phyloP scores from a whole-genome alignment of 2,113 vertebrate species.

The Nansenia antarctica region DNA sequence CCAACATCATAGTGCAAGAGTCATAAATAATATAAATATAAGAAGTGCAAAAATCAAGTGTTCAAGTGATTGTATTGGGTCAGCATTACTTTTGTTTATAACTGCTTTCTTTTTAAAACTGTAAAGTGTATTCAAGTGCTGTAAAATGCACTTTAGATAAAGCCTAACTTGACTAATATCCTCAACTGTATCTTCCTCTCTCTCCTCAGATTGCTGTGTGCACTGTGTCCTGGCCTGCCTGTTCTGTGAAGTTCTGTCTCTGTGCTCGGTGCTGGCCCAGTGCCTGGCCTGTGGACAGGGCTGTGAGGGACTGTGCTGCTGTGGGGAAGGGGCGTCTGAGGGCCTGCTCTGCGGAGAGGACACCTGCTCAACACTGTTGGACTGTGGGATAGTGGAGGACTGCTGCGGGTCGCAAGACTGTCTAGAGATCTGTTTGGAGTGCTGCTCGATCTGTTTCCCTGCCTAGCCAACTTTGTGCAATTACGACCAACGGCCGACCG shows the following conservation, averaged over 20 bases:
- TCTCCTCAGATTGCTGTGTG: slow-evolving; percentile 73
- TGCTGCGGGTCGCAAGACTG: slow-evolving; percentile 79
- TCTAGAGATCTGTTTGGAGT: slow-evolving; percentile 80
- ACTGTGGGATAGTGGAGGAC: slow-evolving; percentile 75
- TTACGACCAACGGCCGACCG: background rate
- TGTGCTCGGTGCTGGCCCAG: slow-evolving; percentile 71
- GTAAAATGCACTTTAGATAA: background rate
- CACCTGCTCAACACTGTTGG: slow-evolving; percentile 60
- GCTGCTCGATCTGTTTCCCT: slow-evolving; percentile 81
- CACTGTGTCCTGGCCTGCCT: slow-evolving; percentile 81
- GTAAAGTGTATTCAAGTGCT: background rate
- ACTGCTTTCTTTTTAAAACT: too few species aligned
- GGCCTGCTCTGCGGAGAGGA: slow-evolving; percentile 64
- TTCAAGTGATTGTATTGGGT: too few species aligned
- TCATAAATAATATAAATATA: too few species aligned
- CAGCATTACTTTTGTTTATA: too few species aligned
- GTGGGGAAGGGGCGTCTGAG: slow-evolving; percentile 50
- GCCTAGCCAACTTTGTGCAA: slow-evolving; percentile 41
- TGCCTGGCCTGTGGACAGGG: slow-evolving; percentile 70
- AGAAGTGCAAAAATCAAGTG: too few species aligned
- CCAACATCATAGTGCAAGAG: too few species aligned
- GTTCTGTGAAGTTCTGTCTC: slow-evolving; percentile 77
- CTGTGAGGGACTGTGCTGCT: slow-evolving; percentile 65
- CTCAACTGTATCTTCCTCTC: slow-evolving; percentile 14
- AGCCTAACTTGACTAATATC: background rate